Evolutionary conservation across 2,113 vertebrate genomes (phyloP), one percentile per base, ranked within the genome.

Genomic region (Zosterops pallidus): DNA sequence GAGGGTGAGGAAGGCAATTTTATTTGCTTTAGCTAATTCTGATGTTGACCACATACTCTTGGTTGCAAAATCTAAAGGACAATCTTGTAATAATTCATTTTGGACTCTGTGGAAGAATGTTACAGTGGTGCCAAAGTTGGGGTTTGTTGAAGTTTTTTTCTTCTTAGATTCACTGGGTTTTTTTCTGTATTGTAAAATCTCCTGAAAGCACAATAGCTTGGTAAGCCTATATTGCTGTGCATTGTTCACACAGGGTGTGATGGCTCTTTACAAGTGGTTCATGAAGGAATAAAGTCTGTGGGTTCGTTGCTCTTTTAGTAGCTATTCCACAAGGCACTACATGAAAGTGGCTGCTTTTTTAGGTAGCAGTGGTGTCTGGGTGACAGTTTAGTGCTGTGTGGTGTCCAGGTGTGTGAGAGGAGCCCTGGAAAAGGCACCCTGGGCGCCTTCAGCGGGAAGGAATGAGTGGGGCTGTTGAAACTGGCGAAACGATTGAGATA

Each of bases 21-120:
- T 81, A 60, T 67, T 92, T 94, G 50, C 68, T 95, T 84, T 86
- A 85, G 85, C 63, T 70, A 37, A 24, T 92, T 90, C 60, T 74
- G 16, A 33, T 70, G 68, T 80, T 89, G 80, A 86, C 76, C 29
- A 20, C 56, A 24, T 50, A 52, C n/a, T 75, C 47, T 86, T 37
- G 33, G 65, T 92, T 95, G 92, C 94, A 95, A 94, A 96, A 94
- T 78, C 72, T 90, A 44, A 94, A 89, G 83, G 89, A 56, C 83
- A 75, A 4, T 93, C 86, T 86, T 86, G 71, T 86, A 86, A 56
- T 91, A 95, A 88, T 74, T 95, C 33, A 88, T 88, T 90, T 47
- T 92, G 52, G 35, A 63, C 41, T 80, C 52, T 44, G 18, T 37
- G 26, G 44, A 93, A 86, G 57, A 96, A 83, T 90, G 82, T 81